A percentile compares a stretch with the other conserved stretches of the same genome.
These are phyloP conservation scores for Drosophila melanogaster DNA, from an alignment of 1,140 invertebrate species.

Conservation along the genomic window Release_6_plus_ISO1_MT NT_037436.4:8304001-8304500, in stretches of 20 bases:
- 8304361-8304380: conserved; percentile 21
- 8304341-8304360: conserved; percentile 26
- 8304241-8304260: conserved; percentile 19
- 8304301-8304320: conserved; percentile 59
- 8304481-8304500: conserved; percentile 41
- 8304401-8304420: conserved; percentile 18
- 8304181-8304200: conserved; percentile 46
- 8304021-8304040: background rate
- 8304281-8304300: conserved; percentile 38
- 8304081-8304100: background rate
- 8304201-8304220: conserved; percentile 45
- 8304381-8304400: conserved; percentile 18
- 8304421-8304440: conserved; percentile 65
- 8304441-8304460: conserved; percentile 40
- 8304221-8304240: background rate
- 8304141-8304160: conserved; percentile 2
- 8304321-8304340: conserved; percentile 30
- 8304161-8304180: background rate
- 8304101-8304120: background rate
- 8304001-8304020: too few relatives aligned
- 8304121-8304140: background rate
- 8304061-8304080: background rate
- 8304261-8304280: conserved; percentile 69
- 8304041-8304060: background rate
- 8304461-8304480: conserved; percentile 59